Conservation (phyloP, 2,797 vertebrate species). For the Parauchenoglanis punctatus region DNA sequence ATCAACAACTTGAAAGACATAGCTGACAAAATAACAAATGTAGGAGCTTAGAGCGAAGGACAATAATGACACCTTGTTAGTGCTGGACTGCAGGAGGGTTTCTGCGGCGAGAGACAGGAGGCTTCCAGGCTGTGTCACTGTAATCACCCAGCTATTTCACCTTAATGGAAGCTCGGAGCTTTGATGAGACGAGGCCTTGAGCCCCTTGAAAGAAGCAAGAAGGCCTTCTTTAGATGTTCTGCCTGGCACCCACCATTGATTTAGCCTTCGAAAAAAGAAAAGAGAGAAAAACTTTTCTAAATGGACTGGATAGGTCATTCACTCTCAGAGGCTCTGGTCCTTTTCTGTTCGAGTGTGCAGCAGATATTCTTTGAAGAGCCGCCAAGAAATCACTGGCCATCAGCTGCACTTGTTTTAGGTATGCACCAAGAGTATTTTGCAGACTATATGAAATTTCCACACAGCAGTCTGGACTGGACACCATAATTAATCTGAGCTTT, state of each 20-base stretch:
- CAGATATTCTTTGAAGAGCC: slow-evolving; percentile 58
- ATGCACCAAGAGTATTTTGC: slow-evolving; percentile 20
- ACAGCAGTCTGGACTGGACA: slow-evolving; percentile 14
- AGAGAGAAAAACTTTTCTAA: slow-evolving; percentile 53
- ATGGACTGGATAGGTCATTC: slow-evolving; percentile 54
- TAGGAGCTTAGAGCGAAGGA: slow-evolving; percentile 38
- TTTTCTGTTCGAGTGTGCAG: slow-evolving; percentile 44
- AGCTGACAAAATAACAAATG: slow-evolving; percentile 13
- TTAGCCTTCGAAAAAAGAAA: slow-evolving; percentile 53
- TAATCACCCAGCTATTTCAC: slow-evolving; percentile 56
- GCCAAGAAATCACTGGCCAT: slow-evolving; percentile 58
- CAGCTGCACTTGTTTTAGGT: slow-evolving; percentile 50
- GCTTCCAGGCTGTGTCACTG: slow-evolving; percentile 41
- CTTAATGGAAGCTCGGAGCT: slow-evolving; percentile 57
- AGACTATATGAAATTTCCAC: slow-evolving; percentile 45
- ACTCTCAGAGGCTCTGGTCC: slow-evolving; percentile 48
- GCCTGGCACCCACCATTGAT: slow-evolving; percentile 58
- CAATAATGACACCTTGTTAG: slow-evolving; percentile 57
- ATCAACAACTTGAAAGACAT: slow-evolving; percentile 6
- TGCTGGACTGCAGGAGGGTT: slow-evolving; percentile 21
- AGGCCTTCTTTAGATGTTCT: slow-evolving; percentile 55
- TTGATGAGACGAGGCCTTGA: slow-evolving; percentile 59
- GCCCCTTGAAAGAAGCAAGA: slow-evolving; percentile 53
- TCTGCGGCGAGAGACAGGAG: slow-evolving; percentile 27
- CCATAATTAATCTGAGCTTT: slow-evolving; percentile 18